Conservation (phyloP, 2,113 vertebrate species). For the Paedocypris sp. region DNA sequence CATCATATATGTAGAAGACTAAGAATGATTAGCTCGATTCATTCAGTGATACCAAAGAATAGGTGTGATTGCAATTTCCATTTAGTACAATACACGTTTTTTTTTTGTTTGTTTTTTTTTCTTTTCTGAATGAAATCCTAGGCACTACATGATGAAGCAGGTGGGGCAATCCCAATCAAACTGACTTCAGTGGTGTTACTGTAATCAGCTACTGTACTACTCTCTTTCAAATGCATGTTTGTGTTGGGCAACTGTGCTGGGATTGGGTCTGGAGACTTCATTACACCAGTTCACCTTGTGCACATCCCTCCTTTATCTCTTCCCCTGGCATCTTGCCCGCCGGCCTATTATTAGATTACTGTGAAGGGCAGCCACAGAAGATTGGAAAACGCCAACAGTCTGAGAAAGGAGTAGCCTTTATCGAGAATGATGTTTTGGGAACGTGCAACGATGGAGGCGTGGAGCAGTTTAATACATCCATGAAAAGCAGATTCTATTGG, state of each 20-base stretch:
- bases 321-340: constrained; percentile 32
- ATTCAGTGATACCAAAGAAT: too few species aligned
- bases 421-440: not conserved
- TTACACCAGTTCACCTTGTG: constrained; percentile 1
- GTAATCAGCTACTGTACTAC: constrained; percentile 36
- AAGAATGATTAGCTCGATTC: too few species aligned
- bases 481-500: too few species aligned
- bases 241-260: constrained; percentile 23
- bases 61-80: too few species aligned
- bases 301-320: not conserved
- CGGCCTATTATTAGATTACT: constrained; percentile 33
- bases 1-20: too few species aligned
- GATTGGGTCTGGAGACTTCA: not conserved
- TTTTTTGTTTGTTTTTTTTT: too few species aligned
- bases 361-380: constrained; percentile 15
- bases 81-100: too few species aligned
- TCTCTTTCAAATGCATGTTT: too few species aligned
- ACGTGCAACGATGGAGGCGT: not conserved
- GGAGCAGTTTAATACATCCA: too few species aligned
- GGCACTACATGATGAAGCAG: too few species aligned
- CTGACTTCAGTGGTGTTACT: constrained; percentile 37
- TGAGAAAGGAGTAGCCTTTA: not conserved
- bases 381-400: constrained; percentile 44
- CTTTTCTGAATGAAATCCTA: too few species aligned
- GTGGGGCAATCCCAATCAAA: too few species aligned